phyloP scores from a whole-genome alignment of 35 echinoderm and acorn worm species.

The Stichopus chloronotus region DNA sequence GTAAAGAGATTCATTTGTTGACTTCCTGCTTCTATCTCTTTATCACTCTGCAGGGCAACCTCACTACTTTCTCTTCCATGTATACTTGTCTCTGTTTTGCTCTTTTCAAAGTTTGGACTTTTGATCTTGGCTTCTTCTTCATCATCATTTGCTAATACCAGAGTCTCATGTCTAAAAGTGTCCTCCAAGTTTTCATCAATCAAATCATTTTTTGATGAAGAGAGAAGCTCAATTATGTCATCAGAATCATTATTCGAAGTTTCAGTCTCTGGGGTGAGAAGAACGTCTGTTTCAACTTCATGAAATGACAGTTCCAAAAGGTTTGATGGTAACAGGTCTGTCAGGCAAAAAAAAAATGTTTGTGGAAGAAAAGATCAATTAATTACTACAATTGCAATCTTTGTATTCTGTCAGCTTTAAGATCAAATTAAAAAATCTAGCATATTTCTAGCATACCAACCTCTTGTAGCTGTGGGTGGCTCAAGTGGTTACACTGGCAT shows the following conservation, averaged over 20 bases:
- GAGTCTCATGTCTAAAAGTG: neutral
- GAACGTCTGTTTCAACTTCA: neutral
- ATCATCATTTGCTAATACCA: neutral
- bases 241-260: neutral
- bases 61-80: neutral
- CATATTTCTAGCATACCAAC: too few relatives aligned
- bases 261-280: neutral
- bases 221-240: neutral
- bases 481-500: too few relatives aligned
- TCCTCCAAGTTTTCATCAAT: neutral
- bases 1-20: neutral
- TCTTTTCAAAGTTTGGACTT: neutral
- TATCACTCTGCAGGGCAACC: neutral
- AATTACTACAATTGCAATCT: neutral
- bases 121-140: neutral
- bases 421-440: too few relatives aligned
- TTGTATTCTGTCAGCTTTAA: neutral
- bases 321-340: constrained; percentile 73
- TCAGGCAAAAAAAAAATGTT: neutral
- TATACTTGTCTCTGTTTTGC: neutral
- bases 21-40: neutral
- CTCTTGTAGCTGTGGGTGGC: too few relatives aligned
- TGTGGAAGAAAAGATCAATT: neutral
- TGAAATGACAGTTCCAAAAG: constrained; percentile 35
- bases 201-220: neutral